These are phyloP conservation scores for Agonopterix subpropinquella DNA, from an alignment of 2,888 invertebrate species.

Conservation along the genomic window DNA sequence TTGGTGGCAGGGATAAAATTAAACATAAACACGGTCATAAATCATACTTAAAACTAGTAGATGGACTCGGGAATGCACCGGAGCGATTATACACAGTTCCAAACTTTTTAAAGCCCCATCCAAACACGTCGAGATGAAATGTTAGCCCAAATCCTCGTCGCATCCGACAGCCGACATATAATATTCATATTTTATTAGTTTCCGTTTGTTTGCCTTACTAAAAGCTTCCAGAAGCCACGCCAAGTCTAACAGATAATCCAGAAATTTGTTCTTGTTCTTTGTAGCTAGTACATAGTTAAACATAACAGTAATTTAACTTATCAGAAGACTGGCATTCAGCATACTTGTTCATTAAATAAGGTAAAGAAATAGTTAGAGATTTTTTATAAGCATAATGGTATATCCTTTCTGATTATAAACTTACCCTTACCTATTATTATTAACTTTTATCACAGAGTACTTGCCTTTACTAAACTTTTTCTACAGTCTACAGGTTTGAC, in stretches of 20 bases:
- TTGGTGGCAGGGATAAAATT: constrained; percentile 1
- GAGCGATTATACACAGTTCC: constrained; percentile 23
- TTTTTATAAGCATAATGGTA: too few relatives aligned
- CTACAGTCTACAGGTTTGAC: too few relatives aligned
- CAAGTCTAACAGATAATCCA: constrained; percentile 19
- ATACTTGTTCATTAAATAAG: too few relatives aligned
- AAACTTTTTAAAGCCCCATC: constrained; percentile 37
- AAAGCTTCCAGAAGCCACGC: constrained; percentile 15
- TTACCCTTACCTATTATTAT: too few relatives aligned
- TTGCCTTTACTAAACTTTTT: too few relatives aligned
- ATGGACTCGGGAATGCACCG: constrained; percentile 44
- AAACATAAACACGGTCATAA: constrained; percentile 30
- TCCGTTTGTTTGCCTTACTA: constrained; percentile 28
- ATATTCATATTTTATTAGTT: constrained; percentile 52
- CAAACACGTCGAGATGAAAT: constrained; percentile 51
- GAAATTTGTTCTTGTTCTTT: constrained; percentile 19
- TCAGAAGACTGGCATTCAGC: too few relatives aligned
- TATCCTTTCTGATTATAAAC: too few relatives aligned
- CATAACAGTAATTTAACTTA: too few relatives aligned
- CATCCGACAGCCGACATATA: constrained; percentile 35
- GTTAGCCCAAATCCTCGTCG: constrained; percentile 33
- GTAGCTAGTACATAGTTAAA: too few relatives aligned
- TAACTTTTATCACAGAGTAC: too few relatives aligned
- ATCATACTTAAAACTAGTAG: constrained; percentile 18
- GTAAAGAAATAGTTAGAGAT: too few relatives aligned